Percentiles rank a stretch among this genome's conserved stretches.
Evolutionary conservation across 1,140 invertebrate genomes (phyloP).

Genomic region (Metopolophium dirhodum): DNA sequence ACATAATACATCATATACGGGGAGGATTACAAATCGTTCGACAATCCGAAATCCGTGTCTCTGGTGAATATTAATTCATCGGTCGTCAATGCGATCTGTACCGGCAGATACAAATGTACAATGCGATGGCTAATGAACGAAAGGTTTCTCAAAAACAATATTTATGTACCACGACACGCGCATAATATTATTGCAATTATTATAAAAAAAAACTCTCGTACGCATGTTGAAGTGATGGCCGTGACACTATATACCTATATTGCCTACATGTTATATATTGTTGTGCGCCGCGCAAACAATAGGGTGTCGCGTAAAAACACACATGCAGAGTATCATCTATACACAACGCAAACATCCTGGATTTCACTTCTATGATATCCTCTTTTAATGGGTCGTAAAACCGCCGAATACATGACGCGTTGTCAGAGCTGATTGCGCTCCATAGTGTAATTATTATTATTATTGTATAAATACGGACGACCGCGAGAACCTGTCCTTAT

Average conservation of each 20-base stretch:
- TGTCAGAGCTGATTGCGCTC: background rate
- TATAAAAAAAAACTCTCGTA: background rate
- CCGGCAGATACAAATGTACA: background rate
- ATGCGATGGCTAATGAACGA: background rate
- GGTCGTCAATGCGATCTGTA: background rate
- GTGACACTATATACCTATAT: conserved; percentile 10
- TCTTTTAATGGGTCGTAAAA: conserved; percentile 29
- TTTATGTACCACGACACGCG: background rate
- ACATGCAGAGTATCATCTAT: background rate
- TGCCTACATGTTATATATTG: background rate
- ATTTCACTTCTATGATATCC: conserved; percentile 1
- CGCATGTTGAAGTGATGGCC: background rate
- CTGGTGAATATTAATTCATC: background rate
- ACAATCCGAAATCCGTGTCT: background rate
- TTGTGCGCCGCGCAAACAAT: background rate
- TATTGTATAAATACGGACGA: background rate
- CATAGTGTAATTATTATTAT: background rate
- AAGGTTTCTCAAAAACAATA: conserved; percentile 10
- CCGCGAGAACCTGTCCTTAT: background rate
- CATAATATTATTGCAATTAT: background rate
- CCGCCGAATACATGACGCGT: background rate
- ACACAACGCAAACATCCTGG: background rate
- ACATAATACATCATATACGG: background rate
- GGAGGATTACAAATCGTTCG: background rate
- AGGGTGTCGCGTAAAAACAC: background rate